These are phyloP conservation scores for Ommatoiulus sabulosus DNA, from an alignment of 2,888 invertebrate genomes.

Conservation along the genomic window DNA sequence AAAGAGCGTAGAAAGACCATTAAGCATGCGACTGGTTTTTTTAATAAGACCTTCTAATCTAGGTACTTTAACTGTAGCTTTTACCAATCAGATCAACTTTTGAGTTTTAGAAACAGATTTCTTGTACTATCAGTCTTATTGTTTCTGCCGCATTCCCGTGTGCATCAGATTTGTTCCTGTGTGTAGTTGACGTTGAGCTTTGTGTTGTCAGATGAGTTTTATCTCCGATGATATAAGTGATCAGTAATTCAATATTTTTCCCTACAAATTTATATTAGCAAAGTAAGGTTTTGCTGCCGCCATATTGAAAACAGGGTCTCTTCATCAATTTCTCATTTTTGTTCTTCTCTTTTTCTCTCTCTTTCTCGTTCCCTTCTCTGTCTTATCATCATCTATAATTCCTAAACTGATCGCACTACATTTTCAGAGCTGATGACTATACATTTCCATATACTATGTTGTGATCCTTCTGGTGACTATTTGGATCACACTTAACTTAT, in stretches of 20 bases:
- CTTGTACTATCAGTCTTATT: background rate
- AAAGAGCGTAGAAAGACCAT: too few relatives aligned
- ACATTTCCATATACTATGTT: constrained; percentile 45
- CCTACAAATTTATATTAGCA: background rate
- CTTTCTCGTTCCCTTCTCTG: background rate
- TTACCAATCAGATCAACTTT: background rate
- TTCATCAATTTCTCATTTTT: constrained; percentile 46
- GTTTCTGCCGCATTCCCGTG: background rate
- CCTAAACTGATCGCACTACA: background rate
- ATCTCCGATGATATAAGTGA: background rate
- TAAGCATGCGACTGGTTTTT: background rate
- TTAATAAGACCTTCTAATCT: background rate
- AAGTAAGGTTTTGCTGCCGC: constrained; percentile 19
- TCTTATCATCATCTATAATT: background rate
- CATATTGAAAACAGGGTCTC: constrained; percentile 51
- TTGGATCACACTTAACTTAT: constrained; percentile 45
- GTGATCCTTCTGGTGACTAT: constrained; percentile 46
- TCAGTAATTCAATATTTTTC: constrained; percentile 11
- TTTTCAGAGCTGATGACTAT: constrained; percentile 47
- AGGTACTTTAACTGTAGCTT: background rate
- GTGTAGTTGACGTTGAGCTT: background rate
- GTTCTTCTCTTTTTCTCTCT: background rate
- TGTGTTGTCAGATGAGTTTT: background rate
- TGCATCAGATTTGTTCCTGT: background rate
- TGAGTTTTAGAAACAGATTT: background rate